Conservation (phyloP, 1,140 invertebrate species). For the Caenorhabditis briggsae region DNA sequence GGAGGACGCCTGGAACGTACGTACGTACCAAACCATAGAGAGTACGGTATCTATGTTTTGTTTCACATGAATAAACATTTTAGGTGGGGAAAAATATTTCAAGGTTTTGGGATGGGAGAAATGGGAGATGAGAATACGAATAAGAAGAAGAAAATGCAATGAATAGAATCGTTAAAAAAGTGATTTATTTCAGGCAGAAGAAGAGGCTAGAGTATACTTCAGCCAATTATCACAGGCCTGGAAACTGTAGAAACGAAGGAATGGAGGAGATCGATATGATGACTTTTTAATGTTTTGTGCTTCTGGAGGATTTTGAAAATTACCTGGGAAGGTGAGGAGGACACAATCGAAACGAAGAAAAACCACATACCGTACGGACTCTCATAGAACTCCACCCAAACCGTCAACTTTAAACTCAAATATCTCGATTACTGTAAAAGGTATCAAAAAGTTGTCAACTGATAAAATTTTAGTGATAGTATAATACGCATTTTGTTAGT, state of each 20-base stretch:
- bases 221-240: conserved; percentile 6
- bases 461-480: too few species aligned
- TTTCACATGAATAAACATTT: conserved; percentile 29
- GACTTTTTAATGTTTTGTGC: background rate
- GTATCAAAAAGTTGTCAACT: too few species aligned
- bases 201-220: conserved; percentile 50
- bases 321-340: background rate
- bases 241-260: conserved; percentile 14
- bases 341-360: background rate
- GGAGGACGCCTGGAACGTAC: conserved; percentile 3
- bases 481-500: too few species aligned
- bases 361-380: too few species aligned
- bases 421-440: too few species aligned
- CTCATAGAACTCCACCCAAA: too few species aligned
- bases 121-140: background rate
- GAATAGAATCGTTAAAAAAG: conserved; percentile 15
- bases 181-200: conserved; percentile 56
- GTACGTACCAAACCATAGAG: conserved; percentile 15
- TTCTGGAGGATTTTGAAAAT: background rate
- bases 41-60: conserved; percentile 28
- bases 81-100: background rate
- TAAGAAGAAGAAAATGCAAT: conserved; percentile 4
- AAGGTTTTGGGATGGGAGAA: background rate
- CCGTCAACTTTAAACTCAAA: too few species aligned
- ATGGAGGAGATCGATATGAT: background rate